phyloP scores from a whole-genome alignment of 2,113 vertebrate species.

The Anarhynchus alexandrinus region DNA sequence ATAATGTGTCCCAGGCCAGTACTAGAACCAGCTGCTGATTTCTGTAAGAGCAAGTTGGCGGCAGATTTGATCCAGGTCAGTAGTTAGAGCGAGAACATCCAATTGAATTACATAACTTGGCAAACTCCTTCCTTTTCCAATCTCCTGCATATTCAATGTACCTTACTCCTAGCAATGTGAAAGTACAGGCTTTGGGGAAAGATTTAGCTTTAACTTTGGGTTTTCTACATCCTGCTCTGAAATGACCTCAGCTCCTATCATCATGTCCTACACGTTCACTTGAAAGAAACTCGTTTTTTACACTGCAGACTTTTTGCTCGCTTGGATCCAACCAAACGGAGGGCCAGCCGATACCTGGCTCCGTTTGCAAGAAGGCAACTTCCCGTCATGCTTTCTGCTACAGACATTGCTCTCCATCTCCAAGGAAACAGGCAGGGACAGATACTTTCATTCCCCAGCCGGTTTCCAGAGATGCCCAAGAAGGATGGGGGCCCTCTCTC shows the following conservation, averaged over 20 bases:
- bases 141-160: background rate
- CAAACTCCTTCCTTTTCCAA: background rate
- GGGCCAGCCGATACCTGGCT: background rate
- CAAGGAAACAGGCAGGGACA: background rate
- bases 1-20: background rate
- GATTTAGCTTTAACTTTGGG: background rate
- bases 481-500: background rate
- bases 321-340: background rate
- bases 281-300: background rate
- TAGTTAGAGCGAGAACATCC: slow-evolving; percentile 13
- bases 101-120: slow-evolving; percentile 24
- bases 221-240: background rate
- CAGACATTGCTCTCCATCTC: background rate
- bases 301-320: accelerated
- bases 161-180: background rate
- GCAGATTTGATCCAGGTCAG: slow-evolving; percentile 51
- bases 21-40: background rate
- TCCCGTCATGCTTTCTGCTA: accelerated
- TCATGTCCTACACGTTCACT: background rate
- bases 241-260: background rate
- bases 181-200: background rate
- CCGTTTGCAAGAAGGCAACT: background rate
- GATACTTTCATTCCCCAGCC: background rate
- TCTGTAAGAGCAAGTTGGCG: background rate
- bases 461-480: background rate